These are phyloP conservation scores for Netelia fuscicornis DNA, from an alignment of 2,888 invertebrate species.

Conservation along the genomic window DNA sequence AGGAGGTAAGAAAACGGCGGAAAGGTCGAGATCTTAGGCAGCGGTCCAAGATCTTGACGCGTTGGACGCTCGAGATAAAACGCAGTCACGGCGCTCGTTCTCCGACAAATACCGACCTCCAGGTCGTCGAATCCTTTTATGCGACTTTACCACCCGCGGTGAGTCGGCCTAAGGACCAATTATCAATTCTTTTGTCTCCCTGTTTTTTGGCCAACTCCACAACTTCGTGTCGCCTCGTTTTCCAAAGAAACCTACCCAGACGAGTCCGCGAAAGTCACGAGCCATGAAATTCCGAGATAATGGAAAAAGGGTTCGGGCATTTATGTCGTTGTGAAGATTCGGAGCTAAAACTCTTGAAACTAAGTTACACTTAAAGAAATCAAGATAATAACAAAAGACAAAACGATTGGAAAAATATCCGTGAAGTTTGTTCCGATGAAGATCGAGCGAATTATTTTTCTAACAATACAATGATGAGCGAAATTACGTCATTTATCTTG, in stretches of 20 bases:
- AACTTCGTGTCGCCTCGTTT: conserved; percentile 13
- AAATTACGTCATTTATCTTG: neutral
- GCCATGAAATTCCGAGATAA: conserved; percentile 2
- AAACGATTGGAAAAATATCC: neutral
- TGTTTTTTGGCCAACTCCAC: conserved; percentile 43
- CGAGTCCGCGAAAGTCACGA: neutral
- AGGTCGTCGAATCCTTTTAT: conserved; percentile 56
- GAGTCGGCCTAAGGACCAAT: conserved; percentile 60
- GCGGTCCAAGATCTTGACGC: conserved; percentile 30
- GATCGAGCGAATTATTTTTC: neutral
- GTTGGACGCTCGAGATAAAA: conserved; percentile 47
- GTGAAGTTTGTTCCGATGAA: conserved; percentile 1
- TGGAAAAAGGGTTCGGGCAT: conserved; percentile 10
- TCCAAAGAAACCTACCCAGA: neutral
- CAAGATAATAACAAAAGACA: neutral
- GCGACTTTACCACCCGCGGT: conserved; percentile 43
- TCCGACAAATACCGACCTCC: conserved; percentile 6
- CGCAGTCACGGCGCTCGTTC: conserved; percentile 23
- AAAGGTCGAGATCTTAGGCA: conserved; percentile 40
- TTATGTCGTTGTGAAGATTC: neutral
- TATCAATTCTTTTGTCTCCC: conserved; percentile 62
- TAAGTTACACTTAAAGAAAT: neutral
- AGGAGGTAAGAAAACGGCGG: conserved; percentile 22
- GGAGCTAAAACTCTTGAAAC: neutral
- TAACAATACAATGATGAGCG: neutral